Percentiles rank a stretch among this genome's conserved stretches.
These are phyloP conservation scores for Lepidochitona cinerea DNA, from an alignment of 2,888 invertebrate species.

Conservation along the genomic window DNA sequence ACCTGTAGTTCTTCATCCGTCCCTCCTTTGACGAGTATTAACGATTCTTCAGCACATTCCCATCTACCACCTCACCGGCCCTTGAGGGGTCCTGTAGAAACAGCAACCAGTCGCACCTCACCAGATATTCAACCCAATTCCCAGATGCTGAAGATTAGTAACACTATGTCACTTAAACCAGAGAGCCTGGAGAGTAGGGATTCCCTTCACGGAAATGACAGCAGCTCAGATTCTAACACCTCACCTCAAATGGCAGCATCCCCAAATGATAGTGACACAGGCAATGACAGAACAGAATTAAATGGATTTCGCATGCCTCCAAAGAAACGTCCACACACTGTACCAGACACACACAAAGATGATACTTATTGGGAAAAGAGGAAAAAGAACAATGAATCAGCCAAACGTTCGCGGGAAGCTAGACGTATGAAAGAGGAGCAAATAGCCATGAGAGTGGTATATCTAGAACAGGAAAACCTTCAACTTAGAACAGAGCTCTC, in stretches of 20 bases:
- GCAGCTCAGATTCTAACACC: not conserved
- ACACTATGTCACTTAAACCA: not conserved
- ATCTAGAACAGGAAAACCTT: slow-evolving; percentile 69
- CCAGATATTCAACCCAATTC: not conserved
- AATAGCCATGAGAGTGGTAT: slow-evolving; percentile 62
- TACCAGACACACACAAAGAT: slow-evolving; percentile 64
- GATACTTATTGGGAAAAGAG: slow-evolving; percentile 69
- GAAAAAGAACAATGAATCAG: slow-evolving; percentile 71
- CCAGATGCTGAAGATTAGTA: not conserved
- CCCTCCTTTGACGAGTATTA: not conserved
- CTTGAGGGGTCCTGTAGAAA: not conserved
- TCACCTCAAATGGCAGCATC: not conserved
- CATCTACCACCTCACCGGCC: not conserved
- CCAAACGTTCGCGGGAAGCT: slow-evolving; percentile 69
- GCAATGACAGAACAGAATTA: not conserved
- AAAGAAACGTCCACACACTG: slow-evolving; percentile 51
- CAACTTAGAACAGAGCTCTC: slow-evolving; percentile 66
- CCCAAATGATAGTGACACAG: not conserved
- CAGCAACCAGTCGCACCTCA: not conserved
- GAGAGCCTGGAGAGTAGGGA: not conserved
- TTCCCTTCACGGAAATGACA: not conserved
- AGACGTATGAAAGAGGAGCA: slow-evolving; percentile 69
- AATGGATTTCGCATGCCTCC: slow-evolving; percentile 38
- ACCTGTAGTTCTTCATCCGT: not conserved
- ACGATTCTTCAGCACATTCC: not conserved